Evolutionary conservation across 2,888 invertebrate species (phyloP).

Genomic region (Monopis laevigella): DNA sequence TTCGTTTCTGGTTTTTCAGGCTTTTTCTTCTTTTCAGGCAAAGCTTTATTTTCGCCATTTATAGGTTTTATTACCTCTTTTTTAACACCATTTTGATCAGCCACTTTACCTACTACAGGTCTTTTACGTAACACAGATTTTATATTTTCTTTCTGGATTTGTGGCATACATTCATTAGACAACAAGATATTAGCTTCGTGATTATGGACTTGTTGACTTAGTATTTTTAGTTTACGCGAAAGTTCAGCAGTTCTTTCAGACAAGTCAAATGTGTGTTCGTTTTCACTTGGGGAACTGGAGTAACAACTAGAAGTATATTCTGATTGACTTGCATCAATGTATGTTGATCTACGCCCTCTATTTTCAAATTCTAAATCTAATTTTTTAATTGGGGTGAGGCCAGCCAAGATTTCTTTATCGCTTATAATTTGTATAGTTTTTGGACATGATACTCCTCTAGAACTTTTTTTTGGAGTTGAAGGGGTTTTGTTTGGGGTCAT

Average conservation of each 20-base stretch:
- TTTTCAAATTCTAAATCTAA: constrained; percentile 37
- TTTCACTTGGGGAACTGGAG: constrained; percentile 60
- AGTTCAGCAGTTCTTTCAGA: constrained; percentile 53
- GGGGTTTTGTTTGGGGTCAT: constrained; percentile 65
- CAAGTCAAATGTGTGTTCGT: constrained; percentile 60
- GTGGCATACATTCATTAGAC: constrained; percentile 27
- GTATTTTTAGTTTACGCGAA: constrained; percentile 47
- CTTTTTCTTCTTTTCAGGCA: constrained; percentile 28
- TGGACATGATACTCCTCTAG: constrained; percentile 55
- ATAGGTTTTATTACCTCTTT: constrained; percentile 24
- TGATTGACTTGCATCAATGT: constrained; percentile 60
- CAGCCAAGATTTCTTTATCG: constrained; percentile 59
- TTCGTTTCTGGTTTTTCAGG: constrained; percentile 26
- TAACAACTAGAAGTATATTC: constrained; percentile 63
- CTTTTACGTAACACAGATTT: constrained; percentile 41
- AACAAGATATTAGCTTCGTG: constrained; percentile 35
- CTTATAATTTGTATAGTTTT: constrained; percentile 64
- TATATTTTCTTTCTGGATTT: constrained; percentile 18
- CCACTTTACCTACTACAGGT: constrained; percentile 29
- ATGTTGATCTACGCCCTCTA: constrained; percentile 47
- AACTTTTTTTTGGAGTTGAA: constrained; percentile 33
- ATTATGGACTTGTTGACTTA: constrained; percentile 47
- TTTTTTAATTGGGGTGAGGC: constrained; percentile 48
- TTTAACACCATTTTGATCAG: constrained; percentile 25
- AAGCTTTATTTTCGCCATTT: constrained; percentile 25